phyloP scores from a whole-genome alignment of 2,888 invertebrate species.

The Temnothorax rugatulus region DNA sequence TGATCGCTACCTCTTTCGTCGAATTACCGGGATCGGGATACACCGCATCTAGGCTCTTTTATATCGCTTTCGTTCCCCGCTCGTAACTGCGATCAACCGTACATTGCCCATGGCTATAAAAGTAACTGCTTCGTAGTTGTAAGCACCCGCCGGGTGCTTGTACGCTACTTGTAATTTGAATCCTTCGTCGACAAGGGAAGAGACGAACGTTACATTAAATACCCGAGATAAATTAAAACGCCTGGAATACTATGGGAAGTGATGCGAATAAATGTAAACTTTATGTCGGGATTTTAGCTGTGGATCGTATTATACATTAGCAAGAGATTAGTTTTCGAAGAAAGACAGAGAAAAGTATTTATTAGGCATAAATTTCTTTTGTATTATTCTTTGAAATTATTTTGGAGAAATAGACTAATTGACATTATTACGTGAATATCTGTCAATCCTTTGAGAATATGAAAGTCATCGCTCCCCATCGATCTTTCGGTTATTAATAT shows the following conservation, averaged over 20 bases:
- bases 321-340: constrained; percentile 25
- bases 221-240: constrained; percentile 38
- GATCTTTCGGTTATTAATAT: constrained; percentile 15
- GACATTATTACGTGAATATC: constrained; percentile 1
- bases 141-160: constrained; percentile 64
- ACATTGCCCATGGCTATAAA: constrained; percentile 70
- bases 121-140: constrained; percentile 68
- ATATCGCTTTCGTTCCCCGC: constrained; percentile 46
- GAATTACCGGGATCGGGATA: background rate
- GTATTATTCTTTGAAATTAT: background rate
- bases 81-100: constrained; percentile 71
- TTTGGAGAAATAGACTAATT: background rate
- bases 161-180: constrained; percentile 54
- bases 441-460: background rate
- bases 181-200: constrained; percentile 31
- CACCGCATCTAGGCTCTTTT: constrained; percentile 56
- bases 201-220: constrained; percentile 29
- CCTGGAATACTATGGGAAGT: background rate
- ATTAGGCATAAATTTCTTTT: background rate
- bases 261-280: constrained; percentile 11
- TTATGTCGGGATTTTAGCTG: constrained; percentile 12
- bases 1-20: constrained; percentile 53
- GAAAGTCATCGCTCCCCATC: background rate
- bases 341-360: background rate
- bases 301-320: background rate